These are phyloP conservation scores for Tetraneura akinire DNA, from an alignment of 1,140 invertebrate genomes.

Conservation along the genomic window DNA sequence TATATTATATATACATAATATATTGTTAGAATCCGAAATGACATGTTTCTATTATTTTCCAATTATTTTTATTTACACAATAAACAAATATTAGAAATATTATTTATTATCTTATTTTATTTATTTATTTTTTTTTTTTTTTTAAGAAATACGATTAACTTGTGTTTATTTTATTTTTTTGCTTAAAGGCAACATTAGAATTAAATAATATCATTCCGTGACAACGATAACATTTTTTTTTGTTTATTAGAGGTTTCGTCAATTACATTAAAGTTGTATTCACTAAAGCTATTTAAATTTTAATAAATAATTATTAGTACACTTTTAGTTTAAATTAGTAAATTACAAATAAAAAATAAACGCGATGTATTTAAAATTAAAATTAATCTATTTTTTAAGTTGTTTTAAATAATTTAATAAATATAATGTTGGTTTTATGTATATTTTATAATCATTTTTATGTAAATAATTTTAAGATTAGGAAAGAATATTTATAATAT, in stretches of 20 bases:
- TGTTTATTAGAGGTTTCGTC: not conserved
- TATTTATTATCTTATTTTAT: not conserved
- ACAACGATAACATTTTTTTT: too few species aligned
- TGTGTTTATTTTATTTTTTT: conserved; percentile 30
- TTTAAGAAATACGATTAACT: conserved; percentile 22
- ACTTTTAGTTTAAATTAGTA: too few species aligned
- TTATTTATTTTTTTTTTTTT: too few species aligned
- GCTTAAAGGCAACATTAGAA: not conserved
- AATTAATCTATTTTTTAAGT: too few species aligned
- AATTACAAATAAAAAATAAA: too few species aligned
- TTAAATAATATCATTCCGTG: not conserved
- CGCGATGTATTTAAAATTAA: too few species aligned
- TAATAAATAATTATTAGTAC: not conserved
- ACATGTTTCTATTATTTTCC: not conserved
- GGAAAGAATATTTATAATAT: too few species aligned
- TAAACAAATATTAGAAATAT: not conserved
- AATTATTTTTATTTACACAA: not conserved
- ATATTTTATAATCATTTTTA: too few species aligned
- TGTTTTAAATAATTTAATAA: too few species aligned
- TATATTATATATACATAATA: not conserved
- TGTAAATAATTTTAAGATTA: too few species aligned
- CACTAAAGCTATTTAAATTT: not conserved
- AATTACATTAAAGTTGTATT: not conserved
- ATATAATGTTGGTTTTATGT: too few species aligned
- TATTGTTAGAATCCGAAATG: too few species aligned